These are phyloP conservation scores for Mesaphorura yosii DNA, from an alignment of 1,140 invertebrate genomes.

Conservation along the genomic window DNA sequence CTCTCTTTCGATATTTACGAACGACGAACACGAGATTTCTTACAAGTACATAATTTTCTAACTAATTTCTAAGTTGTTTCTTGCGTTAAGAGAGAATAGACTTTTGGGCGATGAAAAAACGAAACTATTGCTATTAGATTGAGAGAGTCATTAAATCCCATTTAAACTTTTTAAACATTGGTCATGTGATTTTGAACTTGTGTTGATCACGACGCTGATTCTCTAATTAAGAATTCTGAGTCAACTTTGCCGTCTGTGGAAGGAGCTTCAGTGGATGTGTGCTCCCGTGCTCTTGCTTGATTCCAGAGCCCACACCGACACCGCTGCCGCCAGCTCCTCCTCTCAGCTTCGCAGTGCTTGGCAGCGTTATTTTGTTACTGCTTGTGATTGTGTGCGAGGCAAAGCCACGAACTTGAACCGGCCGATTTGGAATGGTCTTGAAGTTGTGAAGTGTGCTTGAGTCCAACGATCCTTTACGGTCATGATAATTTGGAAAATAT, in stretches of 20 bases:
- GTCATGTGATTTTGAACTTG: no score
- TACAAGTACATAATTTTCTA: no score
- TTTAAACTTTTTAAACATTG: no score
- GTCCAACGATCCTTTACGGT: conserved; percentile 27
- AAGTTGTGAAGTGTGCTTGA: conserved; percentile 21
- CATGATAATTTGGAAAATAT: neutral
- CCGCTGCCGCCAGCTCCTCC: conserved; percentile 2
- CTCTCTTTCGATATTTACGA: no score
- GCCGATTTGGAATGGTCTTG: conserved; percentile 13
- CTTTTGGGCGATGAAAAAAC: no score
- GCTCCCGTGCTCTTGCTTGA: conserved; percentile 24
- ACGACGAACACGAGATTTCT: no score
- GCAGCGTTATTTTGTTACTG: conserved; percentile 15
- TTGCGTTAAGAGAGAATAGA: no score
- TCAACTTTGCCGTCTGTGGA: conserved; percentile 21
- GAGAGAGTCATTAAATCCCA: no score
- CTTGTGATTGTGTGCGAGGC: conserved; percentile 6
- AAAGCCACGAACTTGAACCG: conserved; percentile 23
- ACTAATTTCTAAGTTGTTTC: no score
- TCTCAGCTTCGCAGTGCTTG: neutral
- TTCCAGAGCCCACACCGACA: conserved; percentile 11
- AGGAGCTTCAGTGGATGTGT: conserved; percentile 28
- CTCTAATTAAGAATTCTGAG: no score
- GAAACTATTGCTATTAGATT: no score
- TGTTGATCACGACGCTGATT: no score